Percentiles rank a stretch among this genome's conserved stretches.
phyloP scores from a whole-genome alignment of 2,888 invertebrate genomes.

The Abrostola tripartita region DNA sequence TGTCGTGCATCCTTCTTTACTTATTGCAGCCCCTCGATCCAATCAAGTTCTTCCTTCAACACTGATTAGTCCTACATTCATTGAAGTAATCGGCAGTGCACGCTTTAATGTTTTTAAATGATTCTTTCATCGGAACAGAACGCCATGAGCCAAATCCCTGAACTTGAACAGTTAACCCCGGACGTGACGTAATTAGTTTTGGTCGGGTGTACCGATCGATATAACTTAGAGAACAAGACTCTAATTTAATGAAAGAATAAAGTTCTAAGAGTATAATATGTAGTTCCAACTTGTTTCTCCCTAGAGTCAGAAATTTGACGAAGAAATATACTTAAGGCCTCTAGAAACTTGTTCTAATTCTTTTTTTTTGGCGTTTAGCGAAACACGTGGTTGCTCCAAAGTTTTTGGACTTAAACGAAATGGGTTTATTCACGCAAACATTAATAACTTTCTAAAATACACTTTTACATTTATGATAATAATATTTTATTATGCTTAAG shows the following conservation, averaged over 20 bases:
- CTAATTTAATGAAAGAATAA: slow-evolving; percentile 38
- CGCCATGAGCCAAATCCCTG: not conserved
- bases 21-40: no score
- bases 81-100: not conserved
- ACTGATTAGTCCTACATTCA: not conserved
- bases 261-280: slow-evolving; percentile 16
- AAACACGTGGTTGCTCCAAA: no score
- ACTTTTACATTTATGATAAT: no score
- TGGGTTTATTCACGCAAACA: no score
- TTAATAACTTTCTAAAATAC: no score
- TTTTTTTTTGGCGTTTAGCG: no score
- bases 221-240: slow-evolving; percentile 25
- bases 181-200: slow-evolving; percentile 26
- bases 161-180: slow-evolving; percentile 14
- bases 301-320: not conserved
- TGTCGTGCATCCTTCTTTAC: no score
- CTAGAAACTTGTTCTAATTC: not conserved
- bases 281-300: slow-evolving; percentile 31
- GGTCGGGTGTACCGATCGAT: slow-evolving; percentile 10
- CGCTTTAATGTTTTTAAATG: not conserved
- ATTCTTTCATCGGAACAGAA: not conserved
- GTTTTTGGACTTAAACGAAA: no score
- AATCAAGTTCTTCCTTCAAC: no score
- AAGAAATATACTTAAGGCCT: not conserved
- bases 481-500: no score